These are phyloP conservation scores for Heliothis virescens DNA, from an alignment of 1,140 invertebrate species.

Conservation along the genomic window DNA sequence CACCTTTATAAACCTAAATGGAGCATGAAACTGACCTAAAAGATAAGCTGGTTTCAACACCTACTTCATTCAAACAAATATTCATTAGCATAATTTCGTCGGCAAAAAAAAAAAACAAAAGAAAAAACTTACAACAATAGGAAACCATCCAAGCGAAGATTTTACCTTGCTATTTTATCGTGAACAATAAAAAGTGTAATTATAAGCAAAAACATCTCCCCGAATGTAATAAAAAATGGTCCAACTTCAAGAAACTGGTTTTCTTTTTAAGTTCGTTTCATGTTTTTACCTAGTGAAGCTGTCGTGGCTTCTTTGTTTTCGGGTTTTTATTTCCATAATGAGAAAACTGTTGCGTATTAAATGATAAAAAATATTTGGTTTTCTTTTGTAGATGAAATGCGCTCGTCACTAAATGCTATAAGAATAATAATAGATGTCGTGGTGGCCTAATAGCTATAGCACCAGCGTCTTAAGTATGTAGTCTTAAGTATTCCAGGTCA, in stretches of 20 bases:
- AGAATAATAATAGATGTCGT: too few relatives aligned
- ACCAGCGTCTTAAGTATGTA: too few relatives aligned
- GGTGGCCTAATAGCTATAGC: too few relatives aligned
- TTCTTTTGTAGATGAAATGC: too few relatives aligned
- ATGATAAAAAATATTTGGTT: too few relatives aligned
- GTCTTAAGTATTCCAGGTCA: too few relatives aligned
- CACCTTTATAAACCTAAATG: background rate
- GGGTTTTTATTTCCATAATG: background rate
- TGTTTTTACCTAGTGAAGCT: conserved; percentile 4
- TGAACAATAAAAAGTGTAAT: conserved; percentile 45
- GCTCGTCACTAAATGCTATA: too few relatives aligned
- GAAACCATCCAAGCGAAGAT: conserved; percentile 26
- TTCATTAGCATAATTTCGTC: background rate
- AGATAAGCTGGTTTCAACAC: background rate
- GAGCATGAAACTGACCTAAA: background rate
- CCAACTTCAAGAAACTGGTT: conserved; percentile 20
- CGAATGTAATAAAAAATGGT: conserved; percentile 41
- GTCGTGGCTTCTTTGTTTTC: background rate
- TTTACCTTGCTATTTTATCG: conserved; percentile 41
- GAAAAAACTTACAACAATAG: conserved; percentile 38
- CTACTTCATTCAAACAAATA: background rate
- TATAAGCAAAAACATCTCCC: conserved; percentile 39
- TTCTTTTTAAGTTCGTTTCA: conserved; percentile 36
- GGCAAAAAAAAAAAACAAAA: background rate
- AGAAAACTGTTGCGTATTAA: too few relatives aligned